Base-by-base conservation (phyloP, 1,140 invertebrate genomes). In the Whitmania pigra region DNA sequence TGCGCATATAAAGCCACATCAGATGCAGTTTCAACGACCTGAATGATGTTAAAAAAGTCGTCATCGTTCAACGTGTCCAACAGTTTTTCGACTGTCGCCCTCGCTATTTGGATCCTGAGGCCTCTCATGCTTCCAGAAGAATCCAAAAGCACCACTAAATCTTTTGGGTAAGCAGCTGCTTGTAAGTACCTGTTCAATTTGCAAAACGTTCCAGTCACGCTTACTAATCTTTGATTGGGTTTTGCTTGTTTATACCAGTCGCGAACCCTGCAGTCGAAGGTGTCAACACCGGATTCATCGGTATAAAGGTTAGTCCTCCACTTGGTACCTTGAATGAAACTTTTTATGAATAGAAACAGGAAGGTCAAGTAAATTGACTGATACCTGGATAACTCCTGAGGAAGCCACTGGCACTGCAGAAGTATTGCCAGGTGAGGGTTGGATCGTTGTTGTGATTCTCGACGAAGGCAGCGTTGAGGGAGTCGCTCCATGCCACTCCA, bases 11-110 rank as follows among this genome's bases (percentile, higher is more conserved):
- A 63, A 63, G 11, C 11, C 9, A 17, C 57, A 63, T 25, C 0
- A 11, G 20, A 31, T 31, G 29, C 57, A 63, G 20, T 25, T 31
- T 63, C 20, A 66, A 63, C 1, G 22, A 86, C 86, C 75, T 87
- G 88, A 70, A 93, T 88, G 43, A 99, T 88, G 75, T 95, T 95
- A 60, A 99, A 89, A 79, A 92, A 97, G 81, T 99, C 97, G 81
- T 99, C 96, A 78, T 98, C 96, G 13, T 91, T 96, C 11, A 99
- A 86, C 0, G 97, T 99, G 53, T 96, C 91, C 73, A 99, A 81
- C 54, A 99, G 89, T 49, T 89, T 89, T 69, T 95, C 88, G 0
- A 94, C 93, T 72, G 87, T 87, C 74, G 94, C 92, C 78, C 89
- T 89, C 9, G 95, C 94, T 73, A 99, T 96, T 82, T 93, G 90